Evolutionary conservation across 2,888 invertebrate genomes (phyloP).

Genomic region (Theristus sp.): DNA sequence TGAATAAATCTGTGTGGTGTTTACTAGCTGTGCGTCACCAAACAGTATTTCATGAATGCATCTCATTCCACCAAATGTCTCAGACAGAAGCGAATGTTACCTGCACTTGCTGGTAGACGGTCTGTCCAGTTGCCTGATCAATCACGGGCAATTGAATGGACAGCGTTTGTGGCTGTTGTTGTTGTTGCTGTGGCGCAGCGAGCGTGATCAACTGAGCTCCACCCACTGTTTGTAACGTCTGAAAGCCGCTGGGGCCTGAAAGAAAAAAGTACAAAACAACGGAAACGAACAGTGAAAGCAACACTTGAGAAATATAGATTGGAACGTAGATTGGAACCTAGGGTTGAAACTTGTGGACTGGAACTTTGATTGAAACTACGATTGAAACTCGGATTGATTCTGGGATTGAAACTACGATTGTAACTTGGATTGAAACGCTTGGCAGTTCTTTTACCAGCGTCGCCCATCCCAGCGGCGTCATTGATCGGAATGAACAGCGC

Average conservation of each 20-base stretch:
- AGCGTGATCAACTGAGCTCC: neutral
- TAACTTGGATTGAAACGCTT: no score
- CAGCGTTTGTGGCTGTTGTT: neutral
- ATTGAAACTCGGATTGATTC: no score
- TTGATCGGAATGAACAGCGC: neutral
- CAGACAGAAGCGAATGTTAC: no score
- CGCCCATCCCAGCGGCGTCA: neutral
- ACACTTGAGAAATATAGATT: neutral
- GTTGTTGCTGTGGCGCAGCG: neutral
- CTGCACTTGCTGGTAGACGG: neutral
- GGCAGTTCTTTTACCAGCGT: no score
- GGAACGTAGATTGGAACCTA: no score
- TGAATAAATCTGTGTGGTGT: no score
- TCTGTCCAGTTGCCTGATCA: neutral
- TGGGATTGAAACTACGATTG: no score
- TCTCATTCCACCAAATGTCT: no score
- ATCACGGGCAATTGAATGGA: neutral
- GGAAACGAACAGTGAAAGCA: neutral
- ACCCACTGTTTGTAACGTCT: neutral
- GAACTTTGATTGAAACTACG: no score
- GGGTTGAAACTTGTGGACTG: no score
- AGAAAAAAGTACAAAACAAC: neutral
- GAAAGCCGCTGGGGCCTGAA: neutral
- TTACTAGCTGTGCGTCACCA: no score
- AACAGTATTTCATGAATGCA: no score